Conservation (phyloP, 2,797 vertebrate species). For the Antrozous pallidus region DNA sequence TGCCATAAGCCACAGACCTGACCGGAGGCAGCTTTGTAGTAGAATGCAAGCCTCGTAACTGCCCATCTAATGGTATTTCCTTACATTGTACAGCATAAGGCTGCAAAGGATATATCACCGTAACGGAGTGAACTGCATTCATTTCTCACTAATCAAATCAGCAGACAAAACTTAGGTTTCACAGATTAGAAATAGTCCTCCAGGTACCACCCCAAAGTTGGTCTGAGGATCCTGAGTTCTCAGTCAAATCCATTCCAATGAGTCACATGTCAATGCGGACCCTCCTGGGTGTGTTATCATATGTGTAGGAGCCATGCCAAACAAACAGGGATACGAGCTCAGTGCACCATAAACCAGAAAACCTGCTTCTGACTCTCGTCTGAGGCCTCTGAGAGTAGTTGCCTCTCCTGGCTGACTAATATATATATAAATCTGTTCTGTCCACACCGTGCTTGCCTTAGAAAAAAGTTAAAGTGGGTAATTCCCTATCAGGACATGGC, state of each 20-base stretch:
- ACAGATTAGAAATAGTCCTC: constrained; percentile 19
- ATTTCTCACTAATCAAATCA: constrained; percentile 38
- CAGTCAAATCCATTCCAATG: constrained; percentile 1
- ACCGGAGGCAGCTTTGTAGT: background rate
- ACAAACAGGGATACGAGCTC: background rate
- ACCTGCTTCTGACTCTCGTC: background rate
- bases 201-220: constrained; percentile 7
- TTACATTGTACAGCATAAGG: background rate
- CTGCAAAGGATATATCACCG: background rate
- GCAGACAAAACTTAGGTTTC: constrained; percentile 26
- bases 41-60: background rate
- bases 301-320: background rate
- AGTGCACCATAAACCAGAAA: background rate
- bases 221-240: background rate
- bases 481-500: background rate
- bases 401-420: background rate
- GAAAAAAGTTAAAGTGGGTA: background rate
- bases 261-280: background rate
- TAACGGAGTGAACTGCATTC: background rate
- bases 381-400: background rate
- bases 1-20: background rate
- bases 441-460: background rate
- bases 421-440: background rate
- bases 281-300: background rate
- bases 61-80: background rate